Base-by-base conservation (phyloP, 1,140 invertebrate species). In the Euura lappo region DNA sequence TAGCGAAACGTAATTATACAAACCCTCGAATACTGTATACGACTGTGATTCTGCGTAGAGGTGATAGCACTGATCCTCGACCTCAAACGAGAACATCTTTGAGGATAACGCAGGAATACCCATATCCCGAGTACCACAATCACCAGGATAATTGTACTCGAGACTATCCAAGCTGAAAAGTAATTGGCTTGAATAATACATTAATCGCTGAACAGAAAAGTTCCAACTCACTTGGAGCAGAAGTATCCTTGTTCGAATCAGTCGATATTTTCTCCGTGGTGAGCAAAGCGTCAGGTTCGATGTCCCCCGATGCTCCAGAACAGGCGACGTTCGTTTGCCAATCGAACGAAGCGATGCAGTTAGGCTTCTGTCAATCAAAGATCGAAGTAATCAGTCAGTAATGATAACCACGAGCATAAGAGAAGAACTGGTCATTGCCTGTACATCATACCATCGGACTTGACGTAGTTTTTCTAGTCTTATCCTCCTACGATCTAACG, bases 11-110 rank as follows among this genome's bases (percentile, higher is more conserved):
- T 28, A 1, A n/a, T 2, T 3, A 5, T 60, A 68, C 73, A 28
- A 77, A 83, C 81, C 73, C 78, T 79, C 43, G 76, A 80, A 69
- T 83, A 83, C 8, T 80, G 78, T 5, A 81, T 79, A 2, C 78
- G 77, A 28, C 77, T 73, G 13, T 64, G 65, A 45, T 72, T 69
- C 68, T 75, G 75, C 71, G 75, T 77, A 28, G 77, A 79, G 44
- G 65, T 72, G 51, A 75, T 69, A 4, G 69, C 66, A 70, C 72
- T 76, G 8, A 69, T 69, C 45, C 72, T 79, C 3, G 68, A 71
- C 2, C 74, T 75, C 2, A 78, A 73, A 28, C 76, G 74, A 2
- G 72, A 42, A 45, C 79, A 74, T 51, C 76, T 76, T n/a, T 76
- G 67, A 1, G 77, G 77, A 71, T 79, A 74, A 47, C 76, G 75